These are phyloP conservation scores for Cheilosia urbana DNA, from an alignment of 2,888 invertebrate species.

Conservation along the genomic window DNA sequence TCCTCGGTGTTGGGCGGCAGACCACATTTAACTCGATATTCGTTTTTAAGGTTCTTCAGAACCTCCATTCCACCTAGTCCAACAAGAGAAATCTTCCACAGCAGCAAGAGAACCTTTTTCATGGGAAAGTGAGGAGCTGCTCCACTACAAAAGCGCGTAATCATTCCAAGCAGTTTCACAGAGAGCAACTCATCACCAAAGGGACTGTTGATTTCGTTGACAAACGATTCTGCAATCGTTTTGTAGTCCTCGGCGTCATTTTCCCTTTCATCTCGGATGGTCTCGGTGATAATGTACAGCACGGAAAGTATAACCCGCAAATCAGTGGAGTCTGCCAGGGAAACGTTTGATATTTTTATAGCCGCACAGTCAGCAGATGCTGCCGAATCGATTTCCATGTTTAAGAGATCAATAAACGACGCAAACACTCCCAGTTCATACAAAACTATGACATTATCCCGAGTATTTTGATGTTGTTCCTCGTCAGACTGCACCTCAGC, in stretches of 20 bases:
- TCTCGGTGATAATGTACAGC: conserved; percentile 97
- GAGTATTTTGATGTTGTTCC: conserved; percentile 93
- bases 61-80: conserved; percentile 96
- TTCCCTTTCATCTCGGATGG: conserved; percentile 90
- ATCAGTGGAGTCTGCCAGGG: conserved; percentile 95
- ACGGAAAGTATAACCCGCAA: conserved; percentile 96
- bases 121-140: conserved; percentile 98
- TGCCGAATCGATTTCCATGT: conserved; percentile 95
- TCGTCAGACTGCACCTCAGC: conserved; percentile 96
- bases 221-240: conserved; percentile 85
- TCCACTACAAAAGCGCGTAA: conserved; percentile 97
- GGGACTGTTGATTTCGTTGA: conserved; percentile 85
- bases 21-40: conserved; percentile 88
- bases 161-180: conserved; percentile 96
- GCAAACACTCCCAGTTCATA: conserved; percentile 95
- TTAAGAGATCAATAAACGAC: conserved; percentile 95
- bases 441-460: conserved; percentile 93
- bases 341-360: conserved; percentile 89
- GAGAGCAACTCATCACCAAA: conserved; percentile 93
- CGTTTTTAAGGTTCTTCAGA: conserved; percentile 90
- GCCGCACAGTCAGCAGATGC: conserved; percentile 89
- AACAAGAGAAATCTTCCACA: conserved; percentile 98
- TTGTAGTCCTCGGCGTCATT: conserved; percentile 83
- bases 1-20: conserved; percentile 94
- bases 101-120: conserved; percentile 96